Conservation (phyloP, 2,888 invertebrate genomes). For the Subacronicta megacephala region DNA sequence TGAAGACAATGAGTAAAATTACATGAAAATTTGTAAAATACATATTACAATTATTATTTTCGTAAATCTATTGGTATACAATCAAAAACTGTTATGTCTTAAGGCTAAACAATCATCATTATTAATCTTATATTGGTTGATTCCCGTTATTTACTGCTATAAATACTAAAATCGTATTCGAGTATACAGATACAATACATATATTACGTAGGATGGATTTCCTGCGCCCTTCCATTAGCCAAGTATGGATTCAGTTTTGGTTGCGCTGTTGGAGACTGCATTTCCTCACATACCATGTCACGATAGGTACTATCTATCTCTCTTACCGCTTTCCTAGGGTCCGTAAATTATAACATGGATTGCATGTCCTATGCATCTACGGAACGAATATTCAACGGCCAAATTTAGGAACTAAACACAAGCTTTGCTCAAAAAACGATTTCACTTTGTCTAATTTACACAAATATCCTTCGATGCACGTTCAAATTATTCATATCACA, state of each 20-base stretch:
- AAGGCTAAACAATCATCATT: conserved; percentile 58
- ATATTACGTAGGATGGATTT: conserved; percentile 55
- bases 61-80: conserved; percentile 68
- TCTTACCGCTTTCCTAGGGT: conserved; percentile 38
- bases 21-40: conserved; percentile 60
- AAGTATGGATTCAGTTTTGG: conserved; percentile 23
- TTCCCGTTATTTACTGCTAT: conserved; percentile 63
- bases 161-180: conserved; percentile 59
- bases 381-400: conserved; percentile 63
- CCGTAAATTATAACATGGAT: conserved; percentile 59
- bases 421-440: conserved; percentile 82
- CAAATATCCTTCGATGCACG: conserved; percentile 66
- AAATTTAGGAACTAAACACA: conserved; percentile 88
- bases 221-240: conserved; percentile 48
- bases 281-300: conserved; percentile 49
- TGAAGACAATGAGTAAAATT: conserved; percentile 56
- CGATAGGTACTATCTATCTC: conserved; percentile 37
- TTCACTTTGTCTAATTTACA: conserved; percentile 71
- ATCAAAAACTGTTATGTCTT: conserved; percentile 69
- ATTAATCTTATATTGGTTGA: conserved; percentile 61
- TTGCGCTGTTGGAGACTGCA: conserved; percentile 43
- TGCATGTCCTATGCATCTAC: conserved; percentile 63
- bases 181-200: conserved; percentile 61
- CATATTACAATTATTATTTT: conserved; percentile 50
- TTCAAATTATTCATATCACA: conserved; percentile 58